A percentile compares a stretch with the other conserved stretches of the same genome.
Conservation (phyloP, 2,113 vertebrate genomes). For the Cacatua alba region DNA sequence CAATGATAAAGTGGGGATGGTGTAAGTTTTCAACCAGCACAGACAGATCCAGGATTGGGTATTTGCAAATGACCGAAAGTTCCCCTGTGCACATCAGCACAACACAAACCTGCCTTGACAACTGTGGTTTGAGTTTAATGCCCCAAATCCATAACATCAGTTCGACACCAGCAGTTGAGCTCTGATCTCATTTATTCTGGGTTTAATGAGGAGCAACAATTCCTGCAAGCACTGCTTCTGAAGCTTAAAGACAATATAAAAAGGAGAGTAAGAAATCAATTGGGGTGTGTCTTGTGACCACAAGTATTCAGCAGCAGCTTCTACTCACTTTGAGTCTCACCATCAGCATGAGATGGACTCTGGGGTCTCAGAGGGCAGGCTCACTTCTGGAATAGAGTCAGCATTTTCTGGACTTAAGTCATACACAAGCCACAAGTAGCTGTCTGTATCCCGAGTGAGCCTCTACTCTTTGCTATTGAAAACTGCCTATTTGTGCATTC, state of each 20-base stretch:
- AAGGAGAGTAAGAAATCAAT: not conserved
- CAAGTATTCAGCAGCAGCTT: not conserved
- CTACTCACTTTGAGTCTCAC: not conserved
- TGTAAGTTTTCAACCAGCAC: not conserved
- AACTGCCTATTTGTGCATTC: not conserved
- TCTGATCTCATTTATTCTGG: not conserved
- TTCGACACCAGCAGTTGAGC: accelerated
- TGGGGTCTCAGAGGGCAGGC: not conserved
- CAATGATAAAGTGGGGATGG: not conserved
- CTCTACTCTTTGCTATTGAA: not conserved
- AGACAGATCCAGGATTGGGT: not conserved
- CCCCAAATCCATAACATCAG: not conserved
- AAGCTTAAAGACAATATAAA: not conserved
- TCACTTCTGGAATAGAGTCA: not conserved
- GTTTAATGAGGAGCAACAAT: not conserved
- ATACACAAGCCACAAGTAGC: not conserved
- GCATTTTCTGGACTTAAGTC: not conserved
- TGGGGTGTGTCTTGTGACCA: not conserved
- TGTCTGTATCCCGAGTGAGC: not conserved
- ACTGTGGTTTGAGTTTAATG: not conserved
- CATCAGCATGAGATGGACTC: not conserved
- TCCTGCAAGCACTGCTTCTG: not conserved
- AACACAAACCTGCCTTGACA: not conserved
- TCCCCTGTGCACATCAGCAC: not conserved
- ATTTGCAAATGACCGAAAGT: not conserved